A percentile compares a stretch with the other conserved stretches of the same genome.
Evolutionary conservation across 1,140 invertebrate species (phyloP).

Genomic region (Cardiocondyla obscurior): DNA sequence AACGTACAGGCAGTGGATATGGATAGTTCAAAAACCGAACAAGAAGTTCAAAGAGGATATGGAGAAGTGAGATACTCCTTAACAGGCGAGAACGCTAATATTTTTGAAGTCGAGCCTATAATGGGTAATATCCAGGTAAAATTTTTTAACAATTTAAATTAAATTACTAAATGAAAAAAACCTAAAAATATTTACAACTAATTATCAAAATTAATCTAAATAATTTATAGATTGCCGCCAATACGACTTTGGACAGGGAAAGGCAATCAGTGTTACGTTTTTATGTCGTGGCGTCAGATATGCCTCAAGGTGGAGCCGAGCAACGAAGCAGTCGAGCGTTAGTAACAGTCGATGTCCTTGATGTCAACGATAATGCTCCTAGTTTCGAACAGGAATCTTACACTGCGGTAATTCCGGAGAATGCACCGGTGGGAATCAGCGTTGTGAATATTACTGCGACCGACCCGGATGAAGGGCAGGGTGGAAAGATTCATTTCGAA

Average conservation of each 20-base stretch:
- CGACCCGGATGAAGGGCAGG: slow-evolving; percentile 90
- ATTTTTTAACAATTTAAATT: neutral
- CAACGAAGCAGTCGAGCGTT: slow-evolving; percentile 86
- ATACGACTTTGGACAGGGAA: slow-evolving; percentile 90
- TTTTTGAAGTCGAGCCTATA: slow-evolving; percentile 88
- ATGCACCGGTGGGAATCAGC: slow-evolving; percentile 87
- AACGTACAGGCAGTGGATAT: slow-evolving; percentile 89
- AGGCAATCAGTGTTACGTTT: slow-evolving; percentile 88
- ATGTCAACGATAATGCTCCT: slow-evolving; percentile 93
- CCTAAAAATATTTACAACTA: neutral
- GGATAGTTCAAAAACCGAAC: slow-evolving; percentile 87
- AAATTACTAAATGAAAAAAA: neutral
- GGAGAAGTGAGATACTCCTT: slow-evolving; percentile 88
- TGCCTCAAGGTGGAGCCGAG: slow-evolving; percentile 87
- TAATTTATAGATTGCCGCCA: slow-evolving; percentile 85
- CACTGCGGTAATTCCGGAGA: slow-evolving; percentile 89
- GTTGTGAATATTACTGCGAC: slow-evolving; percentile 91
- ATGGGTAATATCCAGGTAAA: slow-evolving; percentile 87
- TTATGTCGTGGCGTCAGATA: slow-evolving; percentile 90
- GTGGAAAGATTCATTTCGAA: slow-evolving; percentile 88
- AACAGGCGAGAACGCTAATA: slow-evolving; percentile 88
- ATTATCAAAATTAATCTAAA: neutral
- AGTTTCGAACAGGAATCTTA: slow-evolving; percentile 83
- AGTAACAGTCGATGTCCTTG: slow-evolving; percentile 89
- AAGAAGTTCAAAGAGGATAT: slow-evolving; percentile 87